These are phyloP conservation scores for Aporophyla nigra DNA, from an alignment of 2,888 invertebrate genomes.

Conservation along the genomic window DNA sequence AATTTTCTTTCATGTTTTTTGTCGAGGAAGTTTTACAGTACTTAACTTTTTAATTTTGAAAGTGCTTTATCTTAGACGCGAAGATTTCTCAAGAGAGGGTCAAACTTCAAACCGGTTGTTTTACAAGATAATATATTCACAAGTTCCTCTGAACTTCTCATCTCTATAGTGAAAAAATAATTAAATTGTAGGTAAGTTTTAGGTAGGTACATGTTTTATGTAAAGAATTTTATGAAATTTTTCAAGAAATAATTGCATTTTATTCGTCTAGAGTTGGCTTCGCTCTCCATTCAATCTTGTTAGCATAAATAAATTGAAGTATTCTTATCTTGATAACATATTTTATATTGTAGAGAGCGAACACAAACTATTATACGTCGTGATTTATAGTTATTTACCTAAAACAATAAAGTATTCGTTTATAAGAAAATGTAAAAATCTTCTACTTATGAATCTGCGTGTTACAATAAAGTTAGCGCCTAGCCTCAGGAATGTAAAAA, in stretches of 20 bases:
- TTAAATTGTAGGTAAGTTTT: not conserved
- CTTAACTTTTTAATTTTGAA: conserved; percentile 24
- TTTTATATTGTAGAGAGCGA: conserved; percentile 4
- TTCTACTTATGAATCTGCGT: not conserved
- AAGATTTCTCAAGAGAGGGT: not conserved
- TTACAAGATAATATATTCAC: conserved; percentile 12
- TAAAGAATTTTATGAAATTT: not conserved
- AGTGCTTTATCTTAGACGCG: conserved; percentile 5
- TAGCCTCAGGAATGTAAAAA: conserved; percentile 39
- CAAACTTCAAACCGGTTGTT: not conserved
- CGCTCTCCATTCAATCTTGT: conserved; percentile 12
- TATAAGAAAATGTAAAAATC: conserved; percentile 4
- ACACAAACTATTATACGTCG: not conserved
- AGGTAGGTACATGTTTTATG: not conserved
- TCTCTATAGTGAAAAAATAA: not conserved
- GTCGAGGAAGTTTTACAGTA: not conserved
- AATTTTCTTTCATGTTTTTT: not conserved
- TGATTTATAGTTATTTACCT: conserved; percentile 11
- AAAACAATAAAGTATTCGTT: not conserved
- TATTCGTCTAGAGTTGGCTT: not conserved
- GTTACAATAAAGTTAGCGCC: conserved; percentile 7
- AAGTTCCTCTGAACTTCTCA: no score
- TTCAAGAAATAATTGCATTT: not conserved
- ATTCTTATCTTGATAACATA: conserved; percentile 15
- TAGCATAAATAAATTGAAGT: conserved; percentile 27